A percentile compares a stretch with the other conserved stretches of the same genome.
These are phyloP conservation scores for Trematocara variabile DNA, from an alignment of 2,113 vertebrate genomes.

Conservation along the genomic window DNA sequence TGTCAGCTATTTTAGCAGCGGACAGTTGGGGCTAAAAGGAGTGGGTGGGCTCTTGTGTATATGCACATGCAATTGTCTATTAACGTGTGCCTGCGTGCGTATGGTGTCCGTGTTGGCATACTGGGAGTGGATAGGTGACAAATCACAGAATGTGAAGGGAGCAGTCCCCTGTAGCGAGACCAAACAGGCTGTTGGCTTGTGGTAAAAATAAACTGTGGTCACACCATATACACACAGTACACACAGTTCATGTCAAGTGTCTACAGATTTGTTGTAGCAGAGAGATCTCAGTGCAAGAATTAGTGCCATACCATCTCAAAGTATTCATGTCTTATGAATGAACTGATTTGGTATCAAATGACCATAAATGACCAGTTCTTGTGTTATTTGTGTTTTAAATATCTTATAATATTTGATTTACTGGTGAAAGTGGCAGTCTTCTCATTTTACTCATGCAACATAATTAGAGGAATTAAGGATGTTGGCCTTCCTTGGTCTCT, in stretches of 20 bases:
- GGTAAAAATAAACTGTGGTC: slow-evolving; percentile 68
- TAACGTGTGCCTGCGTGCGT: slow-evolving; percentile 9
- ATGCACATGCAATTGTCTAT: slow-evolving; percentile 10
- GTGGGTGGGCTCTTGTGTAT: slow-evolving; percentile 26
- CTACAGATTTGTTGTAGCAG: slow-evolving; percentile 27
- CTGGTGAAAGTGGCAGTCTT: not conserved
- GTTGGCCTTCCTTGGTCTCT: too few species aligned
- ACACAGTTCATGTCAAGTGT: slow-evolving; percentile 1
- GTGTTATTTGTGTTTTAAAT: not conserved
- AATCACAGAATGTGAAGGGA: slow-evolving; percentile 39
- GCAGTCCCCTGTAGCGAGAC: slow-evolving; percentile 46
- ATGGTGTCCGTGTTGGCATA: slow-evolving; percentile 61
- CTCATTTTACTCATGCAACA: not conserved
- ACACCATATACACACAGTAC: slow-evolving; percentile 15
- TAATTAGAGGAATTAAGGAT: not conserved
- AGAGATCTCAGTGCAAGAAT: not conserved
- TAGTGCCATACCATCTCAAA: not conserved
- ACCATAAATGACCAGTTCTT: not conserved
- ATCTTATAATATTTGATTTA: not conserved
- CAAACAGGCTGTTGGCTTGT: slow-evolving; percentile 65
- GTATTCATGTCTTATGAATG: not conserved
- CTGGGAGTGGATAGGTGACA: slow-evolving; percentile 55
- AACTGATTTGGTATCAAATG: not conserved
- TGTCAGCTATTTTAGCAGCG: slow-evolving; percentile 65
- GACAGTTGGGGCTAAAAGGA: slow-evolving; percentile 39